These are phyloP conservation scores for Cryptotermes secundus DNA, from an alignment of 1,140 invertebrate genomes.

Conservation along the genomic window DNA sequence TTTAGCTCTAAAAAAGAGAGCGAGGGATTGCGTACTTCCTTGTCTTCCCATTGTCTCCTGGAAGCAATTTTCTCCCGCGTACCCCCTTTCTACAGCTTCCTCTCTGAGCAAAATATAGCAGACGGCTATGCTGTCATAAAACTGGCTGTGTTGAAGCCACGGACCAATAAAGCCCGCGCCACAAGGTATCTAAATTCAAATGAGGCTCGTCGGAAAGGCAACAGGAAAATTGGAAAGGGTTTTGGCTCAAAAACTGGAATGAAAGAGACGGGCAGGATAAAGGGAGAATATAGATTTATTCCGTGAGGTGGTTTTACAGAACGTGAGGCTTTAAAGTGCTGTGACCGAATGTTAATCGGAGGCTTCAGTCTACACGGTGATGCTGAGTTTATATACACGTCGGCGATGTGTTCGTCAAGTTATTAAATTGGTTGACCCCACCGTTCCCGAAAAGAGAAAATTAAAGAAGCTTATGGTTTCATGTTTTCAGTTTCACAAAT, in stretches of 20 bases:
- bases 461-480: no score
- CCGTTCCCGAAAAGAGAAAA: no score
- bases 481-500: no score
- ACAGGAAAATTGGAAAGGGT: background rate
- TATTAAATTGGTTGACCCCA: no score
- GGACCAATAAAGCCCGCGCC: background rate
- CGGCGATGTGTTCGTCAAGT: no score
- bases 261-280: background rate
- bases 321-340: no score
- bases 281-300: background rate
- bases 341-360: no score
- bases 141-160: conserved; percentile 4
- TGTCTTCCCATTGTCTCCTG: background rate
- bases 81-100: background rate
- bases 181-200: conserved; percentile 17
- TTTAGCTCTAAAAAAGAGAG: background rate
- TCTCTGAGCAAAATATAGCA: background rate
- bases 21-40: background rate
- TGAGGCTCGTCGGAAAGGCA: background rate
- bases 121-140: background rate
- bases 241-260: conserved; percentile 6
- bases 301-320: no score
- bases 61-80: background rate
- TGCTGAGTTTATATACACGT: no score
- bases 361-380: no score